These are phyloP conservation scores for Muntiacus muntjak DNA, from an alignment of 2,113 vertebrate genomes.

Conservation along the genomic window DNA sequence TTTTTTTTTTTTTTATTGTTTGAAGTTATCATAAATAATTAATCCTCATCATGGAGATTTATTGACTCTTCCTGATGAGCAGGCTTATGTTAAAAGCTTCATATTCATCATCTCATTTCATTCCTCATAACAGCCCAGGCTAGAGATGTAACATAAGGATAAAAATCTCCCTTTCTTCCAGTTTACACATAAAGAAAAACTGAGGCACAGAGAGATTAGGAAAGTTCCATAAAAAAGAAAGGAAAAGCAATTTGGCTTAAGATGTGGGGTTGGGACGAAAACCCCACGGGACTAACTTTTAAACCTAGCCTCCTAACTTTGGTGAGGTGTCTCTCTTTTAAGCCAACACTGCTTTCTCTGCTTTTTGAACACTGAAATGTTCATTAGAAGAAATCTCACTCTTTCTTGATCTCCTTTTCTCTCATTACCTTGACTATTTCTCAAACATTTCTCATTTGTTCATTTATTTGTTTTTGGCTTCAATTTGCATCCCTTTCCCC, in stretches of 20 bases:
- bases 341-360: not conserved
- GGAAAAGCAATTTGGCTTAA: not conserved
- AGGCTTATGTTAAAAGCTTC: not conserved
- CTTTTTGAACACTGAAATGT: not conserved
- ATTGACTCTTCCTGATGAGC: not conserved
- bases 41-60: not conserved
- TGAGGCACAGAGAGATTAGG: not conserved
- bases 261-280: not conserved
- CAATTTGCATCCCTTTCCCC: not conserved
- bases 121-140: not conserved
- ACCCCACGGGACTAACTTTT: not conserved
- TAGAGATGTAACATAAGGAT: not conserved
- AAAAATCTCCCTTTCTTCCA: not conserved
- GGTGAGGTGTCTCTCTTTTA: not conserved
- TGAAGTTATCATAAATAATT: not conserved
- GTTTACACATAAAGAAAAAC: not conserved
- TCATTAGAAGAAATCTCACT: not conserved
- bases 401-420: not conserved
- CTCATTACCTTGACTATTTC: not conserved
- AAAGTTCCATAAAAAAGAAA: not conserved
- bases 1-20: not conserved
- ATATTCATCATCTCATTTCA: not conserved
- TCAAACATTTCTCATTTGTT: constrained; percentile 2
- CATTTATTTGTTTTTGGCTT: constrained; percentile 30
- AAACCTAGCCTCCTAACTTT: not conserved